Conservation (phyloP, 2,797 vertebrate genomes). For the Acestrorhynchus altus region DNA sequence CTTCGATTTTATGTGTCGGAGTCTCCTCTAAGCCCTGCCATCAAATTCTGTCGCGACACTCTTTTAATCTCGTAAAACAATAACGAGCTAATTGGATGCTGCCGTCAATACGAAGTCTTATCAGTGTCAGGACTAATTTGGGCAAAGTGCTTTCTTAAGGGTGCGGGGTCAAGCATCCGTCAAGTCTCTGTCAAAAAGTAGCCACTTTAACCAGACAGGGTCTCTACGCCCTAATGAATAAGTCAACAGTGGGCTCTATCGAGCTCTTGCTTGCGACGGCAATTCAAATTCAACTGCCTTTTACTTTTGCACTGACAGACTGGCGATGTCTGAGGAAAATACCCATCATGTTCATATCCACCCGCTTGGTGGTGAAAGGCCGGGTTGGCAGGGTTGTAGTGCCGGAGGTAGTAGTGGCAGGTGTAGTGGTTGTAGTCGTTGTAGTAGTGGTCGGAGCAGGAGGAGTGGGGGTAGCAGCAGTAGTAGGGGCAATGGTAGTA, state of each 20-base stretch:
- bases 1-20: not conserved
- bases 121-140: constrained; percentile 24
- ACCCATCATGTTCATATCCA: constrained; percentile 75
- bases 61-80: constrained; percentile 42
- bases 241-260: not conserved
- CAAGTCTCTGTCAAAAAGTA: constrained; percentile 29
- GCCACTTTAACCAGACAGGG: constrained; percentile 13
- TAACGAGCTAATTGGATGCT: constrained; percentile 21
- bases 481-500: constrained; percentile 63
- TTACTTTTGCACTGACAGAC: constrained; percentile 10
- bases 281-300: not conserved
- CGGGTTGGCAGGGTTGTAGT: constrained; percentile 60
- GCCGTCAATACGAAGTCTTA: constrained; percentile 44
- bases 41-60: constrained; percentile 18
- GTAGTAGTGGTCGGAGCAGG: constrained; percentile 69
- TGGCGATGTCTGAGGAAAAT: constrained; percentile 59
- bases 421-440: constrained; percentile 61
- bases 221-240: constrained; percentile 12
- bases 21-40: not conserved
- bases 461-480: constrained; percentile 71
- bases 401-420: constrained; percentile 58
- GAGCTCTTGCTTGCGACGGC: not conserved
- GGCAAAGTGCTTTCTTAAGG: constrained; percentile 7
- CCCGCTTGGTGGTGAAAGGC: constrained; percentile 67
- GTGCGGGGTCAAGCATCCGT: constrained; percentile 29